phyloP scores from a whole-genome alignment of 2,797 vertebrate genomes.

The Lophura swinhoii region DNA sequence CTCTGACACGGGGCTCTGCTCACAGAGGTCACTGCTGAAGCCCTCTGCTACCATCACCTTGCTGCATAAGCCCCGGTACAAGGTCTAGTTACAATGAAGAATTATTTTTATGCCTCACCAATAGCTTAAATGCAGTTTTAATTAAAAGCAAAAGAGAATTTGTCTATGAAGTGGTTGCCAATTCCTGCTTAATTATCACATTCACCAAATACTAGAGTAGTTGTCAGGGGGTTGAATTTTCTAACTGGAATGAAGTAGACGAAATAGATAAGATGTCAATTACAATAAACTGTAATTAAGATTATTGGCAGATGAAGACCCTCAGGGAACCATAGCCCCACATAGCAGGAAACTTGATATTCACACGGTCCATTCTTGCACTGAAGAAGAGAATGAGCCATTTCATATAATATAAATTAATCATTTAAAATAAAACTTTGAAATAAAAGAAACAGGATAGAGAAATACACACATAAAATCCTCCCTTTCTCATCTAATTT shows the following conservation, averaged over 20 bases:
- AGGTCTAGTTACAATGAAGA: not conserved
- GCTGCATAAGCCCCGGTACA: not conserved
- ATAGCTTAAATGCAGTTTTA: not conserved
- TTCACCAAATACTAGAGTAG: not conserved
- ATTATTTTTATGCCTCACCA: not conserved
- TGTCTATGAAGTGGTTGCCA: not conserved
- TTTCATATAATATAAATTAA: conserved; percentile 16
- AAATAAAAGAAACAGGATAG: not conserved
- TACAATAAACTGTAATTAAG: conserved; percentile 56
- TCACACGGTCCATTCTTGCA: conserved; percentile 30
- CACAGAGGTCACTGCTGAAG: not conserved
- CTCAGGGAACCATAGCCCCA: not conserved
- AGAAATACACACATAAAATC: not conserved
- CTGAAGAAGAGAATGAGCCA: conserved; percentile 24
- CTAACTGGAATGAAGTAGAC: conserved; percentile 33
- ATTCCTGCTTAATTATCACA: conserved; percentile 40
- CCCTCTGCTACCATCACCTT: not conserved
- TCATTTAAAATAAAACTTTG: conserved; percentile 9
- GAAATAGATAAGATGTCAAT: conserved; percentile 59
- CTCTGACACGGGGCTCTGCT: not conserved
- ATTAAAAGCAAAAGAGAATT: not conserved
- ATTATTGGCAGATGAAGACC: conserved; percentile 63
- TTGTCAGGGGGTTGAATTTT: conserved; percentile 42
- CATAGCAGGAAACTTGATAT: conserved; percentile 23
- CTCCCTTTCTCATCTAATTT: not conserved